Conservation (phyloP, 2,113 vertebrate genomes). For the Leucoraja erinaceus region DNA sequence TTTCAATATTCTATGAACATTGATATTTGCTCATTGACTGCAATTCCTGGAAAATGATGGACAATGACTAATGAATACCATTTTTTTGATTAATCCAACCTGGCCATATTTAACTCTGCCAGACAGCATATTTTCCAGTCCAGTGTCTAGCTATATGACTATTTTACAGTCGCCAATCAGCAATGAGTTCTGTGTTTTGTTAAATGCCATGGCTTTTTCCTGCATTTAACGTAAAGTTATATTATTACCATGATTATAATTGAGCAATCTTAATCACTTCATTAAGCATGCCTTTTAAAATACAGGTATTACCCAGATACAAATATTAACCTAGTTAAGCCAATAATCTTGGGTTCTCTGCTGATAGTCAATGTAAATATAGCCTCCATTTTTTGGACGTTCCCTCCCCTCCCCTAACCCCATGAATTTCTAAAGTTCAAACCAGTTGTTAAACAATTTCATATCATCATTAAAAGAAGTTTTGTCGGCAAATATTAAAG, state of each 20-base stretch:
- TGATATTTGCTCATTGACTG: conserved; percentile 29
- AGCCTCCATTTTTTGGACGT: background rate
- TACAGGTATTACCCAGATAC: background rate
- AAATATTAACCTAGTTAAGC: conserved; percentile 9
- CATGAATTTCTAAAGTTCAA: background rate
- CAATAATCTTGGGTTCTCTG: background rate
- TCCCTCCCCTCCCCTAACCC: too few species aligned
- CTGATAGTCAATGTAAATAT: background rate
- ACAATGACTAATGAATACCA: conserved; percentile 16
- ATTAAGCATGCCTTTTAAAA: background rate
- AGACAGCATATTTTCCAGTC: background rate
- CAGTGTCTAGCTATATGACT: background rate
- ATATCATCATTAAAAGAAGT: background rate
- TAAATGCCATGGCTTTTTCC: background rate
- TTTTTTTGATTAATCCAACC: conserved; percentile 29
- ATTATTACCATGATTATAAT: background rate
- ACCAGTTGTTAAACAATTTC: background rate
- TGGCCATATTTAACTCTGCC: conserved; percentile 11
- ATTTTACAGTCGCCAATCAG: background rate
- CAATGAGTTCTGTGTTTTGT: conserved; percentile 9
- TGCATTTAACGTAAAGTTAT: background rate
- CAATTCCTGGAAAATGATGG: conserved; percentile 28
- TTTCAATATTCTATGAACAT: conserved; percentile 24
- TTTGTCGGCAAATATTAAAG: background rate
- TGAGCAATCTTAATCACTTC: conserved; percentile 2